These are phyloP conservation scores for Temnothorax rugatulus DNA, from an alignment of 2,888 invertebrate species.

Conservation along the genomic window DNA sequence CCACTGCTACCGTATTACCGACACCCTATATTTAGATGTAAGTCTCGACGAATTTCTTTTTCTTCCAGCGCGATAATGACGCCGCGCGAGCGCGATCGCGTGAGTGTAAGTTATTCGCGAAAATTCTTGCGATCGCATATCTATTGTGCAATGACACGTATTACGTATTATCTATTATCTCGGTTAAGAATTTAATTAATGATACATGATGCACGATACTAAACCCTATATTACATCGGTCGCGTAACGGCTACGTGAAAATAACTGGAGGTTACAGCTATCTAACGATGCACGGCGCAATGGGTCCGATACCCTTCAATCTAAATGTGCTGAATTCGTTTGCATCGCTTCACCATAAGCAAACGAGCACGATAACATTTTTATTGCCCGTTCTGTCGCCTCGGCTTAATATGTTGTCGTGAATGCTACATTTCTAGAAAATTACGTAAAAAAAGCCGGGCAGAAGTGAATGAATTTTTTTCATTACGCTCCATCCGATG, in stretches of 20 bases:
- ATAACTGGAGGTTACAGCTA: slow-evolving; percentile 62
- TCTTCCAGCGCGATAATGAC: slow-evolving; percentile 22
- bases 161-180: neutral
- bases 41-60: slow-evolving; percentile 39
- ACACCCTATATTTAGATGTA: slow-evolving; percentile 69
- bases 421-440: slow-evolving; percentile 12
- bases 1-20: slow-evolving; percentile 83
- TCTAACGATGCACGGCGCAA: slow-evolving; percentile 60
- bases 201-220: neutral
- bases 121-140: slow-evolving; percentile 25
- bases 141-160: neutral
- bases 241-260: slow-evolving; percentile 65
- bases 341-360: slow-evolving; percentile 70
- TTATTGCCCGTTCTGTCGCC: slow-evolving; percentile 66
- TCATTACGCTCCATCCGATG: neutral
- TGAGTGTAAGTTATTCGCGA: slow-evolving; percentile 20
- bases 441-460: slow-evolving; percentile 4
- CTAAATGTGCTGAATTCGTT: slow-evolving; percentile 76
- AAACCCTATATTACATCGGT: neutral
- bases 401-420: slow-evolving; percentile 60
- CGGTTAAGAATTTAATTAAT: slow-evolving; percentile 30
- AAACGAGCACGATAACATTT: slow-evolving; percentile 70
- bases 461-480: neutral
- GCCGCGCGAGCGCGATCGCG: slow-evolving; percentile 2
- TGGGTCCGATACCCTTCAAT: slow-evolving; percentile 67